phyloP scores from a whole-genome alignment of 37 sponge, comb jelly and placozoan genomes.

The Tethya wilhelma region DNA sequence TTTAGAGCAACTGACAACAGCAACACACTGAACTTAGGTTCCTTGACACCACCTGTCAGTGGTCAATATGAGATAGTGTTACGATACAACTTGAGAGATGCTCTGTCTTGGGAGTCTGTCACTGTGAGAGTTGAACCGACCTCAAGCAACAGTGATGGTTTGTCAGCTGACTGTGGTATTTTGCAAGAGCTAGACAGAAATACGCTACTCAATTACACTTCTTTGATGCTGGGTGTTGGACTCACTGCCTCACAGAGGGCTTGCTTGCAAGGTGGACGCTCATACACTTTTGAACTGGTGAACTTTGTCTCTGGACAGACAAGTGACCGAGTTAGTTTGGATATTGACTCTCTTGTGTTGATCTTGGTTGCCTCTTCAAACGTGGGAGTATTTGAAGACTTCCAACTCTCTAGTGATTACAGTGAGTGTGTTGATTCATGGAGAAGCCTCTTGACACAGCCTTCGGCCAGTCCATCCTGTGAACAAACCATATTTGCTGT shows the following conservation, averaged over 20 bases:
- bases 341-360: conserved; percentile 80
- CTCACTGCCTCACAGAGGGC: conserved; percentile 1
- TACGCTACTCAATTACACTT: conserved; percentile 8
- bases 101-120: conserved; percentile 19
- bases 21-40: conserved; percentile 24
- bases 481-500: conserved; percentile 37
- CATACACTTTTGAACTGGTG: conserved; percentile 42
- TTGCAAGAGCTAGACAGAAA: background rate
- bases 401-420: conserved; percentile 4
- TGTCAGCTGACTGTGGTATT: conserved; percentile 7
- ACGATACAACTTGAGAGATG: conserved; percentile 31
- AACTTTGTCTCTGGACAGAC: conserved; percentile 34
- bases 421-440: conserved; percentile 9
- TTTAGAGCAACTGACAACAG: conserved; percentile 9
- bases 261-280: conserved; percentile 72
- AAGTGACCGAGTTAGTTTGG: background rate
- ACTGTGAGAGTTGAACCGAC: conserved; percentile 8
- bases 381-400: conserved; percentile 22
- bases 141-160: background rate
- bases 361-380: conserved; percentile 15
- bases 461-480: conserved; percentile 19
- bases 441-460: conserved; percentile 3
- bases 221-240: conserved; percentile 58
- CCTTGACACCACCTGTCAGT: conserved; percentile 41
- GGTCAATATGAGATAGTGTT: conserved; percentile 45